These are phyloP conservation scores for Xestia xanthographa DNA, from an alignment of 2,888 invertebrate species.

Conservation along the genomic window DNA sequence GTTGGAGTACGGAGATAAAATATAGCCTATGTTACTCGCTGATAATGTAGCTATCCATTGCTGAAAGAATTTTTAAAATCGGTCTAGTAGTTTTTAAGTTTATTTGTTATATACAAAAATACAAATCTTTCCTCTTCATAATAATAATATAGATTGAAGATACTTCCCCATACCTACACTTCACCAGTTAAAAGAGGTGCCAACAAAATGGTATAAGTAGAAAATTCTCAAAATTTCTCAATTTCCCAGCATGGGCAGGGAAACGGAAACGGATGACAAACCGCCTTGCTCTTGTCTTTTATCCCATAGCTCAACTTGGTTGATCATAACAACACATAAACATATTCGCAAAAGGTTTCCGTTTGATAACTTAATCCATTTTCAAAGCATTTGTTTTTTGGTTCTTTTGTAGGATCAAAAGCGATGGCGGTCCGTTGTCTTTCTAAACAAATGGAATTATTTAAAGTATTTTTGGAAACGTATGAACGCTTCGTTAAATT, in stretches of 20 bases:
- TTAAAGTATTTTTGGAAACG: conserved; percentile 57
- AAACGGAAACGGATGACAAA: conserved; percentile 21
- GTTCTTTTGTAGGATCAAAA: conserved; percentile 68
- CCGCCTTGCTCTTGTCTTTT: conserved; percentile 17
- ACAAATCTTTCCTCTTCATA: too few species aligned
- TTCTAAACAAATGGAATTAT: conserved; percentile 48
- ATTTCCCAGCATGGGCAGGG: conserved; percentile 27
- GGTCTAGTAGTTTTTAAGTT: too few species aligned
- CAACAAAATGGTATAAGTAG: not conserved
- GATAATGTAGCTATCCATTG: too few species aligned
- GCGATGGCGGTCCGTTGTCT: conserved; percentile 63
- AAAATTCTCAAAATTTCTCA: too few species aligned
- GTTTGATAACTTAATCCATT: conserved; percentile 62
- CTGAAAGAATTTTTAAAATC: too few species aligned
- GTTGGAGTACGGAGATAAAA: too few species aligned
- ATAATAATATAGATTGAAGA: too few species aligned
- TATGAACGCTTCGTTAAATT: conserved; percentile 55
- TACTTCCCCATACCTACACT: not conserved
- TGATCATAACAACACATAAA: conserved; percentile 39
- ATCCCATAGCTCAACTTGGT: conserved; percentile 31
- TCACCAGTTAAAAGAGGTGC: not conserved
- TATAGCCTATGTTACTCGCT: too few species aligned
- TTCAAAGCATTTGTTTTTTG: conserved; percentile 68
- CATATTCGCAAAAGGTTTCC: conserved; percentile 25
- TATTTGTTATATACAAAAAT: too few species aligned